A percentile compares a stretch with the other conserved stretches of the same genome.
These are phyloP conservation scores for Notocelia uddmanniana DNA, from an alignment of 2,888 invertebrate species.

Conservation along the genomic window DNA sequence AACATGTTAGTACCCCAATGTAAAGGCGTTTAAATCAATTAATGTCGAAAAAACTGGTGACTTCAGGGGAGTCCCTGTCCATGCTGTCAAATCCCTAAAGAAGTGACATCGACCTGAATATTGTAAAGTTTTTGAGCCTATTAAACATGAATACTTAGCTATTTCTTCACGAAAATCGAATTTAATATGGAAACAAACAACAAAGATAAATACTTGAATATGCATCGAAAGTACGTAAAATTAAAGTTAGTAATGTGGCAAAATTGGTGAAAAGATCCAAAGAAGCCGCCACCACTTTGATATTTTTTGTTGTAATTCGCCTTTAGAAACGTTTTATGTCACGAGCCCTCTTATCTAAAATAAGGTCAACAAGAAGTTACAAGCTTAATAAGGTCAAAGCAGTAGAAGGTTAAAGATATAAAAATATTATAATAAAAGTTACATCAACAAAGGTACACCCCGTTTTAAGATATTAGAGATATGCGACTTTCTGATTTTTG, in stretches of 20 bases:
- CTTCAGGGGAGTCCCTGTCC: no score
- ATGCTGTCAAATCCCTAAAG: no score
- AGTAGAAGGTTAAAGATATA: not conserved
- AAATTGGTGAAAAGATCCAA: slow-evolving; percentile 18
- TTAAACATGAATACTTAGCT: no score
- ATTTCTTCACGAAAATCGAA: no score
- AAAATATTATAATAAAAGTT: slow-evolving; percentile 1
- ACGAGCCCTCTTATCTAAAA: not conserved
- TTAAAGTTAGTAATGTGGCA: slow-evolving; percentile 24
- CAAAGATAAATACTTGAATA: no score
- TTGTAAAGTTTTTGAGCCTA: no score
- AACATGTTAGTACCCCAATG: no score
- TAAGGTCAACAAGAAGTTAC: slow-evolving; percentile 8
- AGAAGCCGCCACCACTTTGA: not conserved
- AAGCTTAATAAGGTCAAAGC: not conserved
- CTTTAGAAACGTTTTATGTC: slow-evolving; percentile 16
- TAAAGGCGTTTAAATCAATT: no score
- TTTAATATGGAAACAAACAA: no score
- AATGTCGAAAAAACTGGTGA: no score
- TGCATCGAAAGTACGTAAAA: not conserved
- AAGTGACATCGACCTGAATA: no score
- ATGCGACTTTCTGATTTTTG: slow-evolving; percentile 15
- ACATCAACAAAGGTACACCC: slow-evolving; percentile 5
- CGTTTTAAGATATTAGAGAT: slow-evolving; percentile 4
- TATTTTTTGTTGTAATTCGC: slow-evolving; percentile 27